Base-by-base conservation (phyloP, 1,140 invertebrate species). In the Laodelphax striatellus region DNA sequence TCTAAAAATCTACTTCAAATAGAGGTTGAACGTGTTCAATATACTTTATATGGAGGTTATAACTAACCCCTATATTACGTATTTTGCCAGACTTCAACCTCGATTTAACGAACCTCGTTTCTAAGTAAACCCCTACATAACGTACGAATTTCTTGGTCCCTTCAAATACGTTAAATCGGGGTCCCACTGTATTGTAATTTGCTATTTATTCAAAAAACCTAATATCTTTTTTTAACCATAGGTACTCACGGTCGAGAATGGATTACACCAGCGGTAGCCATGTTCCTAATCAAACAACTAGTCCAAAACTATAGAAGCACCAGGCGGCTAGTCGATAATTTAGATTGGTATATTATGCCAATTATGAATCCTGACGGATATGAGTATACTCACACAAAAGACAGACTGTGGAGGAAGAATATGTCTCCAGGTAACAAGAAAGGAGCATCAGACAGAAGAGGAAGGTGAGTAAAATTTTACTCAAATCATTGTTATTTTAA, bases 191-290 rank as follows among this genome's bases (percentile, higher is more conserved):
- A n/a, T n/a, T n/a, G n/a, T n/a, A n/a, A n/a, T n/a, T n/a, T 28
- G 24, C 2, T 28, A 28, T 28, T 4, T 28, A 28, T 28, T 28
- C 24, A 2, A 28, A 28, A 28, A 28, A 28, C 6, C 24, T 28
- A 28, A 28, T 22, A 31, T 31, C 77, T 82, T 52, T 82, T 85
- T 67, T 79, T 21, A 19, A 34, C 42, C 58, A 42, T 79, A 73
- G 91, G 90, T 13, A 91, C 94, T 67, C 93, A 96, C 68, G 92
- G 91, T 0, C 73, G 92, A 34, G 92, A 96, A 76, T 96, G 93
- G 92, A 92, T 96, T 58, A 84, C 90, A 52, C 86, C 90, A 2
- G 90, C 92, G 0, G 86, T 87, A 0, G 86, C 88, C 11, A 84
- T 90, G 17, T 94, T 82, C 69, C 84, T 94, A 17, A 79, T 92